Base-by-base conservation (phyloP, 2,797 vertebrate species). In the Ficedula albicollis region DNA sequence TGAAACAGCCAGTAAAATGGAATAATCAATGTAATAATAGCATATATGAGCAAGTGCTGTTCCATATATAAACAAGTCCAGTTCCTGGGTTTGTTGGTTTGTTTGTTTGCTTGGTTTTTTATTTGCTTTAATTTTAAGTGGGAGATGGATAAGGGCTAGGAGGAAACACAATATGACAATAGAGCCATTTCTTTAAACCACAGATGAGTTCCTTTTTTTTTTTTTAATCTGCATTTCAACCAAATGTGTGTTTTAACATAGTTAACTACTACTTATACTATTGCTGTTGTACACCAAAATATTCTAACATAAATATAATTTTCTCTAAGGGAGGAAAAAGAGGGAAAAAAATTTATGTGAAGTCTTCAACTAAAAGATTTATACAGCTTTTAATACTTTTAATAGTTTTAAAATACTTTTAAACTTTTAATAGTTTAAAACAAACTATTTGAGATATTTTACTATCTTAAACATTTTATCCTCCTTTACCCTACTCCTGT, bases 181-280 rank as follows among this genome's bases (percentile, higher is more conserved):
- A 48, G 10, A 75, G 6, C 0, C 1, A 11, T 70, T 63, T 81
- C 6, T 74, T 76, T 46, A 80, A 93, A 32, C 69, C 19, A 54
- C 13, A 43, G 15, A 13, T 34, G 17, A 66, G 5, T 55, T 62
- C 7, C 10, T 5, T 52, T 4, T 10, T 5, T 52, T 4, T 0
- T 34, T 73, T 67, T 80, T 43, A 36, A 78, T 63, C n/a, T 81
- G 0, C 11, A 38, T 84, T 87, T 89, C 49, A 73, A 9, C 32
- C 2, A n/a, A 20, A 69, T 0, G 0, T 69, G 3, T 20, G 5
- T 46, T 87, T 63, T 64, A 81, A 29, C 4, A 21, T n/a, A 17
- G 2, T 39, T 51, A 29, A 39, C 3, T 75, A 11, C 34, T 56
- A 27, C 10, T 87, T 89, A 16, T 26, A 20, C 4, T 59, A 13